Conservation (phyloP, 2,113 vertebrate genomes). For the Setophaga coronata region DNA sequence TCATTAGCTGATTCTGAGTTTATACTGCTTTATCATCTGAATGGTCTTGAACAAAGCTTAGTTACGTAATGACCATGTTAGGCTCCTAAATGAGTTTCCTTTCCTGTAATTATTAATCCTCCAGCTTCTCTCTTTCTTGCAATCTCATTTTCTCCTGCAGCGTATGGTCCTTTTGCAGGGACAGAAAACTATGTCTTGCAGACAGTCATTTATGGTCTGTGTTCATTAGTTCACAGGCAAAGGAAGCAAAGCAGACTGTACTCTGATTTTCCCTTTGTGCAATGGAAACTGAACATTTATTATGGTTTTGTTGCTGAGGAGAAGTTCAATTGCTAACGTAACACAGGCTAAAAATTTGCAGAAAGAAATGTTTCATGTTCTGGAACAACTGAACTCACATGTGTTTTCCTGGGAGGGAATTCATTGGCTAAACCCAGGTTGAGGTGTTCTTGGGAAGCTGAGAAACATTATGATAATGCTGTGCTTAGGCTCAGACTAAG, state of each 20-base stretch:
- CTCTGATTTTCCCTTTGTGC: constrained; percentile 16
- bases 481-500: neutral
- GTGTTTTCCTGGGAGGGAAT: neutral
- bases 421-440: neutral
- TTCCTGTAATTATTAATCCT: constrained; percentile 48
- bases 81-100: constrained; percentile 17
- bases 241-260: constrained; percentile 49
- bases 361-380: neutral
- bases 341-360: neutral
- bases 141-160: constrained; percentile 51
- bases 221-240: constrained; percentile 11
- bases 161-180: neutral
- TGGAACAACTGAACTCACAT: neutral
- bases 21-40: neutral
- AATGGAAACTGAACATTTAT: constrained; percentile 11
- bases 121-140: constrained; percentile 8
- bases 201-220: constrained; percentile 27
- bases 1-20: neutral
- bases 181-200: constrained; percentile 30
- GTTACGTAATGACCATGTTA: neutral
- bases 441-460: neutral
- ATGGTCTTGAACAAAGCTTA: neutral
- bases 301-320: neutral
- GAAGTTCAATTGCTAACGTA: neutral
- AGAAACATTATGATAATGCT: neutral